phyloP scores from a whole-genome alignment of 2,888 invertebrate species.

The Lithophane leautieri region DNA sequence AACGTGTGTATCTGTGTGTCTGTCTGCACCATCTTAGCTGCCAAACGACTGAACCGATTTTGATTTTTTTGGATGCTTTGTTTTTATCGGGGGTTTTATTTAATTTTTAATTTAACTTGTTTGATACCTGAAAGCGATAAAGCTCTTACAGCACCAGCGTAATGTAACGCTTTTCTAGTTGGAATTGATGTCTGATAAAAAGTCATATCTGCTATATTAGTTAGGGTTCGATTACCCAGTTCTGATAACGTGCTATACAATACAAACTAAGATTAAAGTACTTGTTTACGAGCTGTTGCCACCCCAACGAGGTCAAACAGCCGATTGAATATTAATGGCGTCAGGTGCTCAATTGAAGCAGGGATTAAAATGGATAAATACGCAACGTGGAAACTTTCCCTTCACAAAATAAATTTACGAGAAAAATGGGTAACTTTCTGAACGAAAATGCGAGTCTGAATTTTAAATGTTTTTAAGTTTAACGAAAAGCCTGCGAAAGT shows the following conservation, averaged over 20 bases:
- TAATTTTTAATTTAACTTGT: no score
- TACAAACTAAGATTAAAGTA: slow-evolving; percentile 39
- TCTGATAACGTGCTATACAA: slow-evolving; percentile 48
- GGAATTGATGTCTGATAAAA: slow-evolving; percentile 45
- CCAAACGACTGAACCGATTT: no score
- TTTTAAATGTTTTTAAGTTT: slow-evolving; percentile 58
- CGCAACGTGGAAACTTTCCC: slow-evolving; percentile 44
- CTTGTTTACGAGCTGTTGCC: slow-evolving; percentile 38
- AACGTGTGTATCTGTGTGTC: no score
- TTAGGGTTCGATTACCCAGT: slow-evolving; percentile 26
- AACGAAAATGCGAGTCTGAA: slow-evolving; percentile 56
- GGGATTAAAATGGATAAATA: slow-evolving; percentile 58
- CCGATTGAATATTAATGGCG: slow-evolving; percentile 62
- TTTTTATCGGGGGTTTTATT: no score
- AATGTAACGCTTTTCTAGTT: slow-evolving; percentile 28
- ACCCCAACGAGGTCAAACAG: slow-evolving; percentile 55
- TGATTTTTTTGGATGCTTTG: no score
- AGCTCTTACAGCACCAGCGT: not conserved
- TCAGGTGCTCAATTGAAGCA: slow-evolving; percentile 51
- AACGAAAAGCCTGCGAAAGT: slow-evolving; percentile 53
- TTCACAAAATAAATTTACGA: slow-evolving; percentile 45
- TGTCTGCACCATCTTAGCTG: no score
- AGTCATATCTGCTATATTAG: slow-evolving; percentile 40
- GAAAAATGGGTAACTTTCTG: slow-evolving; percentile 54
- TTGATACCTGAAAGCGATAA: slow-evolving; percentile 26